Evolutionary conservation across 2,797 vertebrate genomes (phyloP).

Genomic region (Hafferia zeledoni): DNA sequence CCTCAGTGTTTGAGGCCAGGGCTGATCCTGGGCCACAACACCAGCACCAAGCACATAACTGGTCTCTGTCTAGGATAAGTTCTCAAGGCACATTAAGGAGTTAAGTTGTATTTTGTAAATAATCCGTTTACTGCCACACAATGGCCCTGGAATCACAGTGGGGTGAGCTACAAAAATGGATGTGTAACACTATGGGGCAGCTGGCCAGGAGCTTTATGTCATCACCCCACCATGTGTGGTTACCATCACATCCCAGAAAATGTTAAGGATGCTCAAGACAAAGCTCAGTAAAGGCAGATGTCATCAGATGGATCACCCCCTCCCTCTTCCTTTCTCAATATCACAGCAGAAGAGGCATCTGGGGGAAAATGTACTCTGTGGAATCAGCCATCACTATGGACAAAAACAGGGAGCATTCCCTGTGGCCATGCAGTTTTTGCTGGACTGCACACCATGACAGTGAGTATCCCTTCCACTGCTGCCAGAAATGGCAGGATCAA

Average conservation of each 20-base stretch:
- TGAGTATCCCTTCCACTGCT: background rate
- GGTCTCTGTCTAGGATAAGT: background rate
- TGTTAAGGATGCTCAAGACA: background rate
- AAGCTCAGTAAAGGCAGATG: background rate
- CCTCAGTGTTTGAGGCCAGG: background rate
- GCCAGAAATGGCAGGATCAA: background rate
- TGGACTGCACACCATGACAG: fast-evolving
- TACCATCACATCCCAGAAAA: background rate
- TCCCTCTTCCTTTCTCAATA: background rate
- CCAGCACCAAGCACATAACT: background rate
- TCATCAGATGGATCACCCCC: background rate
- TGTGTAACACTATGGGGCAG: background rate
- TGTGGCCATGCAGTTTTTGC: background rate
- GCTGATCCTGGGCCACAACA: background rate
- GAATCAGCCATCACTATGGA: background rate
- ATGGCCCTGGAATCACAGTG: background rate
- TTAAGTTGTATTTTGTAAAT: background rate
- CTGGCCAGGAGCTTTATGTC: background rate
- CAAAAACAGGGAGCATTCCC: background rate
- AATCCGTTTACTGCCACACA: background rate
- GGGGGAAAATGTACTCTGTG: background rate
- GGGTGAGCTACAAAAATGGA: background rate
- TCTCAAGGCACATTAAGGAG: background rate
- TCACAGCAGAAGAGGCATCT: background rate
- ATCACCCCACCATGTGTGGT: background rate